Evolutionary conservation across 2,888 invertebrate species (phyloP).

Genomic region (Phengaris arion): DNA sequence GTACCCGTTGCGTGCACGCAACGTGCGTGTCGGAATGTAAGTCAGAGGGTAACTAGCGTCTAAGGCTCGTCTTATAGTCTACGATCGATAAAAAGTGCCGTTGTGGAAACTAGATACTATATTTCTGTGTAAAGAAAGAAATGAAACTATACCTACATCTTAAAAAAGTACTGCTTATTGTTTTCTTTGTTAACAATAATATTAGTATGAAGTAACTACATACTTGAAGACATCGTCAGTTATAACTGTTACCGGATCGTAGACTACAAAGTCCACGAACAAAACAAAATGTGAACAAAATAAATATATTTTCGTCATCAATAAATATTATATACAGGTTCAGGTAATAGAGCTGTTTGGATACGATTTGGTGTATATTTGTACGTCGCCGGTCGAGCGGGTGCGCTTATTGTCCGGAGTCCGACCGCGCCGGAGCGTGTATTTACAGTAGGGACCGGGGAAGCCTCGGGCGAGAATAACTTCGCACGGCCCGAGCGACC

Average conservation of each 20-base stretch:
- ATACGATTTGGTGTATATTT: slow-evolving; percentile 73
- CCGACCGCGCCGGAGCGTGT: slow-evolving; percentile 54
- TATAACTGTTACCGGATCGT: background rate
- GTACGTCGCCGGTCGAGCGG: slow-evolving; percentile 64
- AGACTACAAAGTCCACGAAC: slow-evolving; percentile 45
- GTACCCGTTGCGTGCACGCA: slow-evolving; percentile 26
- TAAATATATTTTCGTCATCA: slow-evolving; percentile 54
- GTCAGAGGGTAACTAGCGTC: slow-evolving; percentile 66
- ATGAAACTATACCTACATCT: background rate
- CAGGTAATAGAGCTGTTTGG: slow-evolving; percentile 60
- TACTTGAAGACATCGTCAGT: background rate
- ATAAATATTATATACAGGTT: slow-evolving; percentile 65
- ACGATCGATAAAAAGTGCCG: background rate
- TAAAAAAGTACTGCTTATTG: too few species aligned
- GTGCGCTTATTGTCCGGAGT: slow-evolving; percentile 57
- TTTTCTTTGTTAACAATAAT: too few species aligned
- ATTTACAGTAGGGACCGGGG: slow-evolving; percentile 47
- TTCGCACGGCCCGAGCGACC: slow-evolving; percentile 48
- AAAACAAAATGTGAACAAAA: slow-evolving; percentile 51
- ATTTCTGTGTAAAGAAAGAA: background rate
- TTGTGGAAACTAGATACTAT: background rate
- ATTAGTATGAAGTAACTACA: too few species aligned
- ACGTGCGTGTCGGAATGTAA: slow-evolving; percentile 60
- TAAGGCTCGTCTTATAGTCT: slow-evolving; percentile 55
- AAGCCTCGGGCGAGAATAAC: slow-evolving; percentile 57